Conservation (phyloP, 1,140 invertebrate genomes). For the Probaryconus sp. region DNA sequence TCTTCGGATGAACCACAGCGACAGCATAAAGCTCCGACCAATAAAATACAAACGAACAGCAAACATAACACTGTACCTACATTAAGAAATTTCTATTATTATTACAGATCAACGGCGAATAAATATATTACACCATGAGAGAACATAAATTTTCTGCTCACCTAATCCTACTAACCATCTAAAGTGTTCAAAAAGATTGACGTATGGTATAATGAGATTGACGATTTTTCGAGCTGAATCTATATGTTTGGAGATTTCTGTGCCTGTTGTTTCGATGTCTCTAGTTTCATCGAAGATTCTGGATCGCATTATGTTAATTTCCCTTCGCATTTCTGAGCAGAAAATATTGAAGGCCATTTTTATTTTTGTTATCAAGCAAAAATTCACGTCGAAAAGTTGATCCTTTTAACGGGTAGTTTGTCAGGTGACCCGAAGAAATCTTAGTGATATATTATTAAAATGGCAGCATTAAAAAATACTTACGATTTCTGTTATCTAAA, state of each 20-base stretch:
- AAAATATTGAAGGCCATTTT: slow-evolving; percentile 42
- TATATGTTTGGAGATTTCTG: slow-evolving; percentile 71
- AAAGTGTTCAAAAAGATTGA: slow-evolving; percentile 70
- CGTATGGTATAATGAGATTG: slow-evolving; percentile 66
- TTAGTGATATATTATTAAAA: too few relatives aligned
- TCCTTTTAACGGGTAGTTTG: too few relatives aligned
- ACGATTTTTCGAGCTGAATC: slow-evolving; percentile 66
- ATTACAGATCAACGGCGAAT: too few relatives aligned
- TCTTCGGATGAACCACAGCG: slow-evolving; percentile 79
- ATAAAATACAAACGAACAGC: slow-evolving; percentile 76
- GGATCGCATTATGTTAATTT: slow-evolving; percentile 70
- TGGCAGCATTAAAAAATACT: too few relatives aligned
- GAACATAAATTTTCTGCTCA: too few relatives aligned
- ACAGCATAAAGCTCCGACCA: slow-evolving; percentile 78
- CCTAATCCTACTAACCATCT: slow-evolving; percentile 75
- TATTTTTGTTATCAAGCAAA: too few relatives aligned
- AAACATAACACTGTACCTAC: slow-evolving; percentile 74
- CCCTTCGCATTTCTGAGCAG: slow-evolving; percentile 73
- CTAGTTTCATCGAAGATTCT: slow-evolving; percentile 73
- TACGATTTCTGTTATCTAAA: slow-evolving; percentile 73
- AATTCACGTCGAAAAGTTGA: too few relatives aligned
- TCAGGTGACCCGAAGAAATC: too few relatives aligned
- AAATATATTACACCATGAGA: too few relatives aligned
- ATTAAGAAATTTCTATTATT: slow-evolving; percentile 28
- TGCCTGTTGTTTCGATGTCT: slow-evolving; percentile 69